Conservation (phyloP, 2,888 invertebrate species). For the Eretmocerus hayati region DNA sequence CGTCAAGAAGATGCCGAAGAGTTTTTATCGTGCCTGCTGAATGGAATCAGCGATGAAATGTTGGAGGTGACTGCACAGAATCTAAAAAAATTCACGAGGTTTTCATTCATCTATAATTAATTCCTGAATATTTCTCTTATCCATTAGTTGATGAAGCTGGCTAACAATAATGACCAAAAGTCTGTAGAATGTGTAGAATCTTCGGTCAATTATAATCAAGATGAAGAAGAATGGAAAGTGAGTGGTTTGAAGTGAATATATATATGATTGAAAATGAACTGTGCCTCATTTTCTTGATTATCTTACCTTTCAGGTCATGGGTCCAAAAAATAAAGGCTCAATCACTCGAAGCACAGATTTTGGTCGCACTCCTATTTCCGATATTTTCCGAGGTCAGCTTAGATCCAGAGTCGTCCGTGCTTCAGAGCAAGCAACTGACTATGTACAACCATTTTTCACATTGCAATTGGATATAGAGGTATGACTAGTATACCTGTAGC, state of each 20-base stretch:
- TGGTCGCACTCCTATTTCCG: conserved; percentile 80
- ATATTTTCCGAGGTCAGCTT: conserved; percentile 88
- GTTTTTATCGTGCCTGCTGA: conserved; percentile 86
- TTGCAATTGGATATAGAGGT: conserved; percentile 92
- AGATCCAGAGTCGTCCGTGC: conserved; percentile 73
- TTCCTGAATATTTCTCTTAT: not conserved
- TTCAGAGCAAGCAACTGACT: conserved; percentile 75
- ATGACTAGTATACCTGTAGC: too few species aligned
- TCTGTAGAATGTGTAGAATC: conserved; percentile 27
- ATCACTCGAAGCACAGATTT: conserved; percentile 79
- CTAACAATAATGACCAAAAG: conserved; percentile 37
- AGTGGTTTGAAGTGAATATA: conserved; percentile 16
- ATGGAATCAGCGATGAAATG: conserved; percentile 96
- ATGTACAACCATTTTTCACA: conserved; percentile 93
- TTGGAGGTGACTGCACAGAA: conserved; percentile 66
- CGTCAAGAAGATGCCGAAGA: conserved; percentile 97
- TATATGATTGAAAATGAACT: not conserved
- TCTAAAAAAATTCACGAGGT: not conserved
- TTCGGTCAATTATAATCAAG: conserved; percentile 46
- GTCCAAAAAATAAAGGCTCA: conserved; percentile 79
- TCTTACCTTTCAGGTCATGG: conserved; percentile 59
- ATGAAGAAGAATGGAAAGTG: conserved; percentile 66
- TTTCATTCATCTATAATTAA: too few species aligned
- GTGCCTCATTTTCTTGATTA: not conserved
- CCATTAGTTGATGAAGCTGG: conserved; percentile 50